Base-by-base conservation (phyloP, 64 coral and sea anemone genomes). In the Pachyseris speciosa region DNA sequence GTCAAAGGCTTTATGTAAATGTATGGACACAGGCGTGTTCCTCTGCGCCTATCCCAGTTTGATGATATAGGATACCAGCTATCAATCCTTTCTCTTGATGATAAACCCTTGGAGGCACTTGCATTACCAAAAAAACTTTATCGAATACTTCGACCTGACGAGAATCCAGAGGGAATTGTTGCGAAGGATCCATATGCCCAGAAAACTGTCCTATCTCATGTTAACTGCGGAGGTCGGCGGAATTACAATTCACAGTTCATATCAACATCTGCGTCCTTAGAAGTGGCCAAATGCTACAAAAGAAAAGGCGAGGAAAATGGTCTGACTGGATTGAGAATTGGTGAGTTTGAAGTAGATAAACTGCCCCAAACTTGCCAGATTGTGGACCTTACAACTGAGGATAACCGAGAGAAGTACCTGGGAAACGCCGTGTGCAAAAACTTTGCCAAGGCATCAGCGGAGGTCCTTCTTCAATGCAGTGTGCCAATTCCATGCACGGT, bases 341-440 rank as follows among this genome's bases (percentile, higher is more conserved):
- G n/a, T n/a, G n/a, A n/a, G n/a, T n/a, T n/a, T n/a, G n/a, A n/a
- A 0, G 10, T 39, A 3, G 34, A 20, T 26, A 49, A 42, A 2
- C 47, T 86, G 19, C 83, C 83, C 1, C 13, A 65, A n/a, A 42
- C 0, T 44, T 86, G 83, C 63, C 20, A 69, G 57, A 67, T 48
- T 37, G 55, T 86, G 13, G 83, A 86, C 42, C 42, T 86, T 4
- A 86, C 83, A 7, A 67, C 37, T 15, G 60, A 69, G 29, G 83
- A 39, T 28, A 86, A 67, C 61, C 83, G 83, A 67, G 83, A 86
- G 63, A 20, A 86, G 19, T 86, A 86, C 64, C 31, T 86, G 29
- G n/a, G n/a, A n/a, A n/a, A n/a, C n/a, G n/a, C n/a, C n/a, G n/a
- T n/a, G n/a, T n/a, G n/a, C n/a, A n/a, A n/a, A n/a, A n/a, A n/a